phyloP scores from a whole-genome alignment of 2,797 vertebrate species.

The Odontamblyopus rebecca region DNA sequence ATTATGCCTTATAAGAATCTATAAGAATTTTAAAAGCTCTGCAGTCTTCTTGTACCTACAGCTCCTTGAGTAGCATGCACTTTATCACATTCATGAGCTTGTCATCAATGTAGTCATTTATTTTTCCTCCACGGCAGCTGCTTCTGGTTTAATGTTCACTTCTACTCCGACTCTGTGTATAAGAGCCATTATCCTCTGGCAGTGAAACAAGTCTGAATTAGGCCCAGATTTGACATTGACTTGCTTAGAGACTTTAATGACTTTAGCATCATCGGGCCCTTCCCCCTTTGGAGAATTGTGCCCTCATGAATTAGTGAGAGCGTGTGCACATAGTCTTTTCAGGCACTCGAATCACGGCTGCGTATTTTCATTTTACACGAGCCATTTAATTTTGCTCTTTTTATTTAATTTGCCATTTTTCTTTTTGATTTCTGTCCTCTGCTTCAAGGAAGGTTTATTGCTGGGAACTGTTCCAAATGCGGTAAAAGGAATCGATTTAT shows the following conservation, averaged over 20 bases:
- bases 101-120: conserved; percentile 21
- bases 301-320: conserved; percentile 73
- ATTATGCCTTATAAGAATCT: neutral
- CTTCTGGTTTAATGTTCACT: conserved; percentile 35
- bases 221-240: conserved; percentile 67
- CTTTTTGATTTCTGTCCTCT: conserved; percentile 10
- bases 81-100: conserved; percentile 18
- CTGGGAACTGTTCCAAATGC: conserved; percentile 14
- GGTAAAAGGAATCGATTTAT: conserved; percentile 10
- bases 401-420: conserved; percentile 23
- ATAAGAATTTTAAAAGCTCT: neutral
- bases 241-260: conserved; percentile 71
- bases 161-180: conserved; percentile 28
- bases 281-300: conserved; percentile 59
- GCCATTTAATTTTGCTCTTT: conserved; percentile 39
- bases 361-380: conserved; percentile 24
- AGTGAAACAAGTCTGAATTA: conserved; percentile 56
- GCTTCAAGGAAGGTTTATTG: conserved; percentile 10
- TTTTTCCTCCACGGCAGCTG: conserved; percentile 17
- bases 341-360: conserved; percentile 44
- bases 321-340: conserved; percentile 58
- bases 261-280: conserved; percentile 55
- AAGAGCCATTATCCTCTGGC: conserved; percentile 49
- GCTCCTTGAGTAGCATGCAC: neutral
- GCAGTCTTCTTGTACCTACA: neutral